Evolutionary conservation across 2,888 invertebrate genomes (phyloP).

Genomic region (Pristionchus mayeri): DNA sequence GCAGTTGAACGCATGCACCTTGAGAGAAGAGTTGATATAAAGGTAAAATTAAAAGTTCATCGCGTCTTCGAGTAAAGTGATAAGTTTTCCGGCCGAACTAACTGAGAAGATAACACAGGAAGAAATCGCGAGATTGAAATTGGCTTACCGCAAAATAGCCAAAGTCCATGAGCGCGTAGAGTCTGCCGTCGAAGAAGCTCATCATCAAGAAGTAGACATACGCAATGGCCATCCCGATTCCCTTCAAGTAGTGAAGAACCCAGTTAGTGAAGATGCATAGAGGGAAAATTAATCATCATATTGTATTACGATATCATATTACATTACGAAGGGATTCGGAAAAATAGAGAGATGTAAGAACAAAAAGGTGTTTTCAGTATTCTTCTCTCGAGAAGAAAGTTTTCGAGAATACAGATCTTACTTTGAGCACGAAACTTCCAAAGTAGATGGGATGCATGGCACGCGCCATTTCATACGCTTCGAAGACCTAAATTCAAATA

Average conservation of each 20-base stretch:
- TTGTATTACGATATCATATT: too few species aligned
- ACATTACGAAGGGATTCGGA: too few species aligned
- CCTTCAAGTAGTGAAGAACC: too few species aligned
- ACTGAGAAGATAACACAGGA: background rate
- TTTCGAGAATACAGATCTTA: background rate
- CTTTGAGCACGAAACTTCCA: background rate
- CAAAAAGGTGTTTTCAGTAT: too few species aligned
- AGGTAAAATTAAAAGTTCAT: background rate
- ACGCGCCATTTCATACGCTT: background rate
- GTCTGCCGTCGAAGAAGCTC: background rate
- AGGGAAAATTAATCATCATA: too few species aligned
- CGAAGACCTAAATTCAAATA: background rate
- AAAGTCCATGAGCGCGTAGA: conserved; percentile 5
- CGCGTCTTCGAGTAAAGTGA: too few species aligned
- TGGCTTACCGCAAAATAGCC: background rate
- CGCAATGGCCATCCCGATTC: background rate
- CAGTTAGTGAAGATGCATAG: too few species aligned
- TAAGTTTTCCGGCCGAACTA: background rate
- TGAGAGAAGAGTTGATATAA: background rate
- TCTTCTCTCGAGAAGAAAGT: too few species aligned
- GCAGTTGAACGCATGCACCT: background rate
- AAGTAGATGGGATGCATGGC: background rate
- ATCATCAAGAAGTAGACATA: background rate
- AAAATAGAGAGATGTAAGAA: too few species aligned
- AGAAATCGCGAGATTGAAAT: background rate